These are phyloP conservation scores for Troides oblongomaculatus DNA, from an alignment of 2,888 invertebrate genomes.

Conservation along the genomic window DNA sequence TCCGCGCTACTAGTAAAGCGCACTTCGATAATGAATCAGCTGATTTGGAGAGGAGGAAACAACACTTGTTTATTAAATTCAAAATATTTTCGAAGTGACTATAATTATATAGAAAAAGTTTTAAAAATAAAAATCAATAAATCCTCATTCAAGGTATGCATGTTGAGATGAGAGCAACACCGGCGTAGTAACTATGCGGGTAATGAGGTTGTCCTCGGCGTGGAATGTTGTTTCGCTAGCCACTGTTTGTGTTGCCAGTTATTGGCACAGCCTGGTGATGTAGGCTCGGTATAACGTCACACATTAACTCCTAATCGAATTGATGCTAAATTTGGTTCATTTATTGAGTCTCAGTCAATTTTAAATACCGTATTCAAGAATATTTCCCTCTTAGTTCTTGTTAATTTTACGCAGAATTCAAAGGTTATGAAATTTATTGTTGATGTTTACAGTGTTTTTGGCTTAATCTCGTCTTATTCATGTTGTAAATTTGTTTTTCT, in stretches of 20 bases:
- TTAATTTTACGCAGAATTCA: not conserved
- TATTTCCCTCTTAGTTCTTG: not conserved
- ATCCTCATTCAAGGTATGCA: not conserved
- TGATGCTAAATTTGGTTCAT: conserved; percentile 11
- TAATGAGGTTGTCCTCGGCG: conserved; percentile 28
- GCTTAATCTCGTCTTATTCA: no score
- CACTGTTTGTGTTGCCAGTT: conserved; percentile 17
- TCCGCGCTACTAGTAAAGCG: no score
- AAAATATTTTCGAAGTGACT: no score
- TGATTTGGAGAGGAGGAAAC: no score
- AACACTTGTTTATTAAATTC: no score
- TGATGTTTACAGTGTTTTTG: no score
- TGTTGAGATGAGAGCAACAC: conserved; percentile 12
- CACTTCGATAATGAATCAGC: no score
- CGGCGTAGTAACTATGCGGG: not conserved
- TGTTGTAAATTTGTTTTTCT: no score
- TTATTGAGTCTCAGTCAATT: conserved; percentile 10
- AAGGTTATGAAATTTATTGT: no score
- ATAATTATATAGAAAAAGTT: no score
- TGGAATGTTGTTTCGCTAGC: conserved; percentile 27
- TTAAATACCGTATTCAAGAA: not conserved
- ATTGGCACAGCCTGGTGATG: conserved; percentile 8
- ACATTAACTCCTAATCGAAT: not conserved
- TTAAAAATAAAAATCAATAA: no score
- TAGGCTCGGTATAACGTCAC: conserved; percentile 11